These are phyloP conservation scores for Bungarus multicinctus DNA, from an alignment of 2,113 vertebrate species.

Conservation along the genomic window DNA sequence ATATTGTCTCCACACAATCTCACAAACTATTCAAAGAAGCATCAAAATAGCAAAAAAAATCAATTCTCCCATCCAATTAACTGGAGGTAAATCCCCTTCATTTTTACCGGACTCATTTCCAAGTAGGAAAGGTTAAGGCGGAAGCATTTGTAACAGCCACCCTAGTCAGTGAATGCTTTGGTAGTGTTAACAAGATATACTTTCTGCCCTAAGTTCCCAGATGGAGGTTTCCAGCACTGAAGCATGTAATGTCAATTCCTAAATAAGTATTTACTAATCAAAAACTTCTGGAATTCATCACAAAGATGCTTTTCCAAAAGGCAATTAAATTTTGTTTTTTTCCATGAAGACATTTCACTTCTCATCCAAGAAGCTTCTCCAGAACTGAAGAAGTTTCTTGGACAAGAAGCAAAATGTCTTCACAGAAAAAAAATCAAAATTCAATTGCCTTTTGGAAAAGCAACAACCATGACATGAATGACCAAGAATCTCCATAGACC, in stretches of 20 bases:
- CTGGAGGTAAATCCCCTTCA: neutral
- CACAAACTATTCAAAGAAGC: slow-evolving; percentile 59
- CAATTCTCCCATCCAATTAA: neutral
- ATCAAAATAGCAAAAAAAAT: slow-evolving; percentile 62
- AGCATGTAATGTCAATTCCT: neutral
- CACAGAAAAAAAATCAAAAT: neutral
- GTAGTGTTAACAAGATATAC: fast-evolving
- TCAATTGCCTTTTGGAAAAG: neutral
- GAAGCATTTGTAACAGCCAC: slow-evolving; percentile 3
- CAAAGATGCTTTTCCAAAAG: neutral
- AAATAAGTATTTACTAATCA: neutral
- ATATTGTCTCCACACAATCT: slow-evolving; percentile 23
- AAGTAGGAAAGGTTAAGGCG: neutral
- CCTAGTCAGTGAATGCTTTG: neutral
- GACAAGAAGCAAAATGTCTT: neutral
- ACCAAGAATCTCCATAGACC: neutral
- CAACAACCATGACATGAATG: neutral
- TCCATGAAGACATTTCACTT: no score
- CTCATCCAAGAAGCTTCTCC: neutral
- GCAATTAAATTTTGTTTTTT: neutral
- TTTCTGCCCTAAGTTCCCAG: slow-evolving; percentile 3
- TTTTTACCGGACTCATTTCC: neutral
- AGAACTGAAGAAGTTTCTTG: neutral
- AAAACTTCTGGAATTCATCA: neutral
- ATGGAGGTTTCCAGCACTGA: neutral